Conservation (phyloP, 2,888 invertebrate species). For the Apocheima hispidaria region DNA sequence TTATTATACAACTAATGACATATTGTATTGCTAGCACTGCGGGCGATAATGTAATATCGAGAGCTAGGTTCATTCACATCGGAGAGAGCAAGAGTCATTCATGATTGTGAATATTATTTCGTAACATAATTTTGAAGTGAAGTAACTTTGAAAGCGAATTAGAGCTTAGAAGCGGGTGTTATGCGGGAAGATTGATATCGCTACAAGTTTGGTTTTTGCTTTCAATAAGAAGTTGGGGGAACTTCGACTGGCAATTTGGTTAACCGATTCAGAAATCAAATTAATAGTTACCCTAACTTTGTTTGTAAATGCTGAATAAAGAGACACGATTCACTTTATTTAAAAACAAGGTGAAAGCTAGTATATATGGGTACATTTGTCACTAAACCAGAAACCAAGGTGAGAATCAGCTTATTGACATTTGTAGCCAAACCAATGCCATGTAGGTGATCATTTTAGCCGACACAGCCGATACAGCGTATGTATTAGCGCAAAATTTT, state of each 20-base stretch:
- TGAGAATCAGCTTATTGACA: too few species aligned
- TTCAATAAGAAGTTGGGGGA: conserved; percentile 19
- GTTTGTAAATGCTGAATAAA: conserved; percentile 1
- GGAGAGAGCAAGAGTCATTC: conserved; percentile 51
- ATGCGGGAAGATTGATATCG: conserved; percentile 21
- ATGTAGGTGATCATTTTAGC: too few species aligned
- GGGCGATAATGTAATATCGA: conserved; percentile 58
- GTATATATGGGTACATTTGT: too few species aligned
- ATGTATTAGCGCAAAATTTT: too few species aligned
- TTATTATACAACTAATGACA: conserved; percentile 55
- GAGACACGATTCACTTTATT: conserved; percentile 10
- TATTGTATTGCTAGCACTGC: conserved; percentile 49
- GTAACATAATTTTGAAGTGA: conserved; percentile 36
- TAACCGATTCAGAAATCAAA: conserved; percentile 17
- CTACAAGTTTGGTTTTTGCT: conserved; percentile 12
- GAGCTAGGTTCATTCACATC: conserved; percentile 63
- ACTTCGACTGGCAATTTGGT: conserved; percentile 5
- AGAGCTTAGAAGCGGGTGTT: conserved; percentile 12
- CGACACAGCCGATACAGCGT: too few species aligned
- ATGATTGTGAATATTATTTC: conserved; percentile 46
- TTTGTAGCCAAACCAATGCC: too few species aligned
- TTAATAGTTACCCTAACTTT: conserved; percentile 12
- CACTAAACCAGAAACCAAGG: too few species aligned
- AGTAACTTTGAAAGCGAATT: conserved; percentile 42
- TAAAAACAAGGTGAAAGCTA: too few species aligned